Evolutionary conservation across 1,140 invertebrate species (phyloP).

Genomic region (Dendroctonus ponderosae): DNA sequence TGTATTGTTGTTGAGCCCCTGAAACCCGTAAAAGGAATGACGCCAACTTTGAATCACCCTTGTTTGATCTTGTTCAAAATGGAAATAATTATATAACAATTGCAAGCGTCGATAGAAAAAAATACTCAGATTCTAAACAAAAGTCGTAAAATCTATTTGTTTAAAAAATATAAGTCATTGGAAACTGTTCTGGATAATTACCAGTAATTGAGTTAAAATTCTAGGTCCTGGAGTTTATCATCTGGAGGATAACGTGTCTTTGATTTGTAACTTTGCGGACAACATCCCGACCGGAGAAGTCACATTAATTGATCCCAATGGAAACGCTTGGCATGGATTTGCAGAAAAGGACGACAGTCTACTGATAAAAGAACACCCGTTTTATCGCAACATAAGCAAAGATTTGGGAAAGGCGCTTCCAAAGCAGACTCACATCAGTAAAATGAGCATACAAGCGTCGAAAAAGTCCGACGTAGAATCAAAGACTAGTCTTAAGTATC

Average conservation of each 20-base stretch:
- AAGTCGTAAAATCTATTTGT: too few relatives aligned
- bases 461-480: constrained; percentile 12
- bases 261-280: constrained; percentile 38
- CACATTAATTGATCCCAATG: constrained; percentile 41
- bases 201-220: background rate
- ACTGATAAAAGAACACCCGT: constrained; percentile 32
- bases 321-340: constrained; percentile 39
- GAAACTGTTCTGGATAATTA: too few relatives aligned
- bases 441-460: background rate
- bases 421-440: constrained; percentile 3
- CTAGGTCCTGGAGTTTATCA: constrained; percentile 35
- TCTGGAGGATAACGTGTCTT: constrained; percentile 29
- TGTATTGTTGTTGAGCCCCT: too few relatives aligned
- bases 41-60: too few relatives aligned
- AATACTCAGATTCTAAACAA: too few relatives aligned
- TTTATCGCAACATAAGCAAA: constrained; percentile 22
- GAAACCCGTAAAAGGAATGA: too few relatives aligned
- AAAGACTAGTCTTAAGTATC: constrained; percentile 1
- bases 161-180: too few relatives aligned
- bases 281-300: constrained; percentile 42
- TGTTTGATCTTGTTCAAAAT: too few relatives aligned
- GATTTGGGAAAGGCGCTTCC: constrained; percentile 27
- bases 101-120: too few relatives aligned
- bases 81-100: too few relatives aligned
- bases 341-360: constrained; percentile 23